Conservation (phyloP, 2,888 invertebrate species). For the Siphlonurus alternatus region DNA sequence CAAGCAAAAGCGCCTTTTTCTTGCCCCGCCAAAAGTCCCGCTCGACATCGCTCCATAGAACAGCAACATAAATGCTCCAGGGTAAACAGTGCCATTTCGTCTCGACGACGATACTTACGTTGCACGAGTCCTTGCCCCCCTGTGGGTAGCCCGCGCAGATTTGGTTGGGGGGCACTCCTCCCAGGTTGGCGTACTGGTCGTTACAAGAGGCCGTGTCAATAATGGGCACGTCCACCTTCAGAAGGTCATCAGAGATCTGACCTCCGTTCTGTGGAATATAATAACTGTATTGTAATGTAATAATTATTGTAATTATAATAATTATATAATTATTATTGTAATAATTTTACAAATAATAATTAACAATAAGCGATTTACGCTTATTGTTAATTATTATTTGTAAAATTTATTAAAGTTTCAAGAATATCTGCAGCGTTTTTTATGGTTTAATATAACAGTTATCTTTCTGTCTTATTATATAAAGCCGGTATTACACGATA, state of each 20-base stretch:
- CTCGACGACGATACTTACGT: no score
- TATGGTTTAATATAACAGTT: no score
- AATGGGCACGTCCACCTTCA: constrained; percentile 35
- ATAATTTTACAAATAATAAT: neutral
- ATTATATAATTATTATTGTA: neutral
- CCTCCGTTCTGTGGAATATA: constrained; percentile 17
- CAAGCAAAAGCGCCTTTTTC: no score
- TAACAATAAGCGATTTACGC: neutral
- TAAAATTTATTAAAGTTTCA: neutral
- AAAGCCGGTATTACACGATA: no score
- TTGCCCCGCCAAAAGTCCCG: no score
- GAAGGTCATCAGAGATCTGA: constrained; percentile 22
- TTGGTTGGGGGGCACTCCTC: constrained; percentile 56
- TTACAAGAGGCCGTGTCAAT: constrained; percentile 32
- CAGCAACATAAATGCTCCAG: no score
- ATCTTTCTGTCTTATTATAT: no score
- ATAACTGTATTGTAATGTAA: neutral
- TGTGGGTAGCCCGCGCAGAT: constrained; percentile 57
- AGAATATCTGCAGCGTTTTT: no score
- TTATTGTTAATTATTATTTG: neutral
- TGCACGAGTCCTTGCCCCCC: constrained; percentile 44
- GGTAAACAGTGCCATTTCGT: no score
- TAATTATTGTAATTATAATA: neutral
- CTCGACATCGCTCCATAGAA: no score
- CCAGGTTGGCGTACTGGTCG: constrained; percentile 30